Evolutionary conservation across 2,113 vertebrate genomes (phyloP).

Genomic region (Indicator indicator): DNA sequence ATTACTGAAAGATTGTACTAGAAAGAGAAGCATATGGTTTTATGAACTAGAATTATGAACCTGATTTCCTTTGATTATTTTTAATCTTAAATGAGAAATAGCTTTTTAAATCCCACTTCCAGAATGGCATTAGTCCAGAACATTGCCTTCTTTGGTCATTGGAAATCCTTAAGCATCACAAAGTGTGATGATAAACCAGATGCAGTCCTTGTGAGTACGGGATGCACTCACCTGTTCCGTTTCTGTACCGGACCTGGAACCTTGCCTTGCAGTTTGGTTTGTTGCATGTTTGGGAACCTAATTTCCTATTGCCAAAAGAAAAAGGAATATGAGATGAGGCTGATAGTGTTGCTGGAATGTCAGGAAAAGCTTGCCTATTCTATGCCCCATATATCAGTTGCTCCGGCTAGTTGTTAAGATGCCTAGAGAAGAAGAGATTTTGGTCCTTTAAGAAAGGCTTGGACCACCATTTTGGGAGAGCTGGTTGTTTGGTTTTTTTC

Average conservation of each 20-base stretch:
- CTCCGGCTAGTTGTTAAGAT: not conserved
- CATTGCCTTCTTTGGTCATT: not conserved
- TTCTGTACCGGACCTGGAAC: not conserved
- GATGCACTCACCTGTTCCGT: not conserved
- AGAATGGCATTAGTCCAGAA: not conserved
- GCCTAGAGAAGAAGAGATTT: not conserved
- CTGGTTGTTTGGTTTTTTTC: not conserved
- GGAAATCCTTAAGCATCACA: not conserved
- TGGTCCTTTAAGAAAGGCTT: not conserved
- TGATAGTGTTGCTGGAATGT: not conserved
- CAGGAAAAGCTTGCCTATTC: rapidly evolving
- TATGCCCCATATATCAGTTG: not conserved
- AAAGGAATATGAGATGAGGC: not conserved
- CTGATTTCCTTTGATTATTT: not conserved
- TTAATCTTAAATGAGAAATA: not conserved
- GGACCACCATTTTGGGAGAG: not conserved
- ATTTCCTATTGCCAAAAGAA: not conserved
- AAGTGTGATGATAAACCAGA: not conserved
- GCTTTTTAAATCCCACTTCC: not conserved
- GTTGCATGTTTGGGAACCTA: not conserved
- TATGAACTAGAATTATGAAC: not conserved
- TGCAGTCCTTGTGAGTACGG: not conserved
- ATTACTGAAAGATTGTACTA: not conserved
- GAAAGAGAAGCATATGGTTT: not conserved
- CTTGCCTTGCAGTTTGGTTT: not conserved